Evolutionary conservation across 2,888 invertebrate genomes (phyloP).

Genomic region (Yponomeuta sedellus): DNA sequence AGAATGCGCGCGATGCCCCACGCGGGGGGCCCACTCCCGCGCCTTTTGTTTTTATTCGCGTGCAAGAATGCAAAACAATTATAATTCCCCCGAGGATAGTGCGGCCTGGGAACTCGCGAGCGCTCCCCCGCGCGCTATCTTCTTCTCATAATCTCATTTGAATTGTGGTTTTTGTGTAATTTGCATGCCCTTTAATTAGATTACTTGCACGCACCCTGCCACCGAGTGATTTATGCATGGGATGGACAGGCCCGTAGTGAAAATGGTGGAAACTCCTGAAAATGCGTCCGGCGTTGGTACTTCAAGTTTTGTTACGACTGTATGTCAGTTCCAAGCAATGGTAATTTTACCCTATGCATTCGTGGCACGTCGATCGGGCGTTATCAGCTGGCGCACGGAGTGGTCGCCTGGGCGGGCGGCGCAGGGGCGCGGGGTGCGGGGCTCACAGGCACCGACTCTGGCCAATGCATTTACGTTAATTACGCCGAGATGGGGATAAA

Average conservation of each 20-base stretch:
- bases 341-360: not conserved
- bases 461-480: conserved; percentile 76
- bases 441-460: conserved; percentile 56
- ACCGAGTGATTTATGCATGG: not conserved
- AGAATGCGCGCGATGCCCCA: conserved; percentile 67
- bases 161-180: conserved; percentile 45
- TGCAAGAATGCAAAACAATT: conserved; percentile 76
- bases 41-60: conserved; percentile 73
- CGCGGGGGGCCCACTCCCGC: conserved; percentile 61
- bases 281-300: no score
- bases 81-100: conserved; percentile 70
- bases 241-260: not conserved
- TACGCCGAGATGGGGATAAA: conserved; percentile 72
- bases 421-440: conserved; percentile 38
- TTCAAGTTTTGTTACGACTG: no score
- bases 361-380: not conserved
- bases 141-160: conserved; percentile 47
- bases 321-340: no score
- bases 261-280: not conserved
- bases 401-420: conserved; percentile 25
- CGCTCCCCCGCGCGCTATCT: conserved; percentile 44
- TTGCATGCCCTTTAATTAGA: conserved; percentile 12
- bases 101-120: conserved; percentile 46
- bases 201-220: not conserved
- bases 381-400: not conserved